Evolutionary conservation across 2,888 invertebrate species (phyloP).

Genomic region (Chloroclystis v-ata): DNA sequence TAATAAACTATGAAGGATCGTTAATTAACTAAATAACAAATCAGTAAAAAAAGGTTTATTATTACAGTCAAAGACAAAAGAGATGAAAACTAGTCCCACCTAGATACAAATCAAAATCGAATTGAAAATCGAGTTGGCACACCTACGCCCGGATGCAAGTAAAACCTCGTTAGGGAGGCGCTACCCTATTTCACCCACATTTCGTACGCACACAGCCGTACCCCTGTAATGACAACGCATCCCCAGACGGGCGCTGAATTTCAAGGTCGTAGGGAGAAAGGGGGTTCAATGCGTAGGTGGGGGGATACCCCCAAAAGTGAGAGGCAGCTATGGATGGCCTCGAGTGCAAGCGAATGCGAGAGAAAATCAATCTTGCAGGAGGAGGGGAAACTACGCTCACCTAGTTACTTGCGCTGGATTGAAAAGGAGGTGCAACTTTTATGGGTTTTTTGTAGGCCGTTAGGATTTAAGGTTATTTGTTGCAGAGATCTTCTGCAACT

Average conservation of each 20-base stretch:
- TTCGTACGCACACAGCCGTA: constrained; percentile 23
- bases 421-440: constrained; percentile 41
- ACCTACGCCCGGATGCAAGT: constrained; percentile 70
- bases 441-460: constrained; percentile 17
- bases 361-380: constrained; percentile 77
- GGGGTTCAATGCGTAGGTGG: constrained; percentile 31
- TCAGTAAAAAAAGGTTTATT: too few relatives aligned
- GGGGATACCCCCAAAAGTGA: constrained; percentile 24
- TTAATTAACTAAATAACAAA: too few relatives aligned
- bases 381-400: constrained; percentile 73
- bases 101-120: constrained; percentile 53
- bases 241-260: constrained; percentile 56
- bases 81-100: constrained; percentile 28
- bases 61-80: too few relatives aligned
- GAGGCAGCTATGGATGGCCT: constrained; percentile 52
- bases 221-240: constrained; percentile 50
- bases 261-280: constrained; percentile 70
- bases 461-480: constrained; percentile 11
- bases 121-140: constrained; percentile 59
- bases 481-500: too few relatives aligned
- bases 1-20: too few relatives aligned
- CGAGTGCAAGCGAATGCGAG: constrained; percentile 73
- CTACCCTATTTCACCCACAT: constrained; percentile 58
- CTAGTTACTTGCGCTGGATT: constrained; percentile 38
- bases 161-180: constrained; percentile 58